Evolutionary conservation across 2,113 vertebrate species (phyloP).

Genomic region (Gracilinanus agilis): DNA sequence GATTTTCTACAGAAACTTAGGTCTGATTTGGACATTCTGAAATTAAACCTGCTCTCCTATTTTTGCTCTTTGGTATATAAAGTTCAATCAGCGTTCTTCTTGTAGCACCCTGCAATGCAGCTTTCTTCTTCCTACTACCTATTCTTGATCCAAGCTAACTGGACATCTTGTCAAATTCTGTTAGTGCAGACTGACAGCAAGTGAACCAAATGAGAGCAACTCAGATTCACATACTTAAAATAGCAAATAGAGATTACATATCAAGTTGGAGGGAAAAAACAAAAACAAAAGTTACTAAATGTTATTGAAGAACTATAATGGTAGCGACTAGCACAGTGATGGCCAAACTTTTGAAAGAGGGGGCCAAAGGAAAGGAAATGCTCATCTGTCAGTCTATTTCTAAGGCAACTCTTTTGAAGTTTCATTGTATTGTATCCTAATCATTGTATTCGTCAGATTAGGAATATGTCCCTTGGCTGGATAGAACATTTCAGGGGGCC

Average conservation of each 20-base stretch:
- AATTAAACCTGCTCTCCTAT: conserved; percentile 64
- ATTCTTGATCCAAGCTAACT: conserved; percentile 52
- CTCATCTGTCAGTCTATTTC: too few relatives aligned
- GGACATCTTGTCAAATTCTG: conserved; percentile 70
- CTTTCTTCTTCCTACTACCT: conserved; percentile 54
- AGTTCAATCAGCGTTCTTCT: not conserved
- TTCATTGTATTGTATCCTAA: too few relatives aligned
- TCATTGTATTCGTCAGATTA: too few relatives aligned
- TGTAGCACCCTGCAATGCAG: conserved; percentile 44
- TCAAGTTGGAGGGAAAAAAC: conserved; percentile 57
- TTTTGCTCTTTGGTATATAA: conserved; percentile 13
- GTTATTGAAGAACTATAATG: conserved; percentile 66
- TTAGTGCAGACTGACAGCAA: conserved; percentile 65
- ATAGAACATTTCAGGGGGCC: too few relatives aligned
- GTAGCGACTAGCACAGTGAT: too few relatives aligned
- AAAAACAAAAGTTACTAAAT: conserved; percentile 28
- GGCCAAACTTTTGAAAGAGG: too few relatives aligned
- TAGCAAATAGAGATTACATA: conserved; percentile 75
- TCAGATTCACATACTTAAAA: conserved; percentile 50
- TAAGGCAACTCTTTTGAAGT: too few relatives aligned
- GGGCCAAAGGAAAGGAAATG: too few relatives aligned
- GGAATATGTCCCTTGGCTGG: too few relatives aligned
- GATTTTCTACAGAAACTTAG: conserved; percentile 23
- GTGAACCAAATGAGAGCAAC: conserved; percentile 71
- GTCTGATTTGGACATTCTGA: conserved; percentile 62